These are phyloP conservation scores for Cheilosia urbana DNA, from an alignment of 2,888 invertebrate genomes.

Conservation along the genomic window DNA sequence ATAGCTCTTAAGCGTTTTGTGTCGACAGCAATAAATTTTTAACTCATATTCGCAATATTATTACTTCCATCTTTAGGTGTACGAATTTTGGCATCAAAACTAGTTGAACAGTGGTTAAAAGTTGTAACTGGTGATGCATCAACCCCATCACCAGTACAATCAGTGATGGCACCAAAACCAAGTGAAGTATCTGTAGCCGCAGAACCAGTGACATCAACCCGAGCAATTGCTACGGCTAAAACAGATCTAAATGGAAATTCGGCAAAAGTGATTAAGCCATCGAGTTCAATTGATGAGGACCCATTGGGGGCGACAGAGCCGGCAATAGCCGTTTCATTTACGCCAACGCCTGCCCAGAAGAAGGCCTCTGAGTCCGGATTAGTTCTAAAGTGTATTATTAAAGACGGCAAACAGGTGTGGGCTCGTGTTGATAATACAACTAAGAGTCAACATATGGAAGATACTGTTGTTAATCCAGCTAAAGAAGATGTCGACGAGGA, in stretches of 20 bases:
- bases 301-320: conserved; percentile 82
- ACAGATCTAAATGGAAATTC: conserved; percentile 22
- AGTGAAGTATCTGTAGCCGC: conserved; percentile 30
- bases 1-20: conserved; percentile 3
- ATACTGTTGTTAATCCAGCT: conserved; percentile 14
- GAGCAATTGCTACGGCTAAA: conserved; percentile 25
- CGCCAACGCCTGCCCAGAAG: conserved; percentile 80
- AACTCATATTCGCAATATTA: conserved; percentile 74
- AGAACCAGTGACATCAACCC: conserved; percentile 36
- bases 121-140: conserved; percentile 91
- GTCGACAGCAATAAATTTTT: conserved; percentile 8
- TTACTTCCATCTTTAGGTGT: conserved; percentile 87
- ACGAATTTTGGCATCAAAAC: conserved; percentile 89
- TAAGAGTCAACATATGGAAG: conserved; percentile 44
- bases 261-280: conserved; percentile 33
- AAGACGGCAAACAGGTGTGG: conserved; percentile 89
- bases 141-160: neutral
- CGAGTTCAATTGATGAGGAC: conserved; percentile 73
- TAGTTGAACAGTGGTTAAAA: conserved; percentile 95
- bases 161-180: conserved; percentile 47
- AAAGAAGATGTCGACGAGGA: conserved; percentile 79
- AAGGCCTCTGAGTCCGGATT: conserved; percentile 80
- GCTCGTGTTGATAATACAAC: conserved; percentile 80
- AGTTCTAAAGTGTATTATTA: conserved; percentile 88
- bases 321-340: conserved; percentile 80